Conservation (phyloP, 2,888 invertebrate species). For the Eupeodes latifasciatus region DNA sequence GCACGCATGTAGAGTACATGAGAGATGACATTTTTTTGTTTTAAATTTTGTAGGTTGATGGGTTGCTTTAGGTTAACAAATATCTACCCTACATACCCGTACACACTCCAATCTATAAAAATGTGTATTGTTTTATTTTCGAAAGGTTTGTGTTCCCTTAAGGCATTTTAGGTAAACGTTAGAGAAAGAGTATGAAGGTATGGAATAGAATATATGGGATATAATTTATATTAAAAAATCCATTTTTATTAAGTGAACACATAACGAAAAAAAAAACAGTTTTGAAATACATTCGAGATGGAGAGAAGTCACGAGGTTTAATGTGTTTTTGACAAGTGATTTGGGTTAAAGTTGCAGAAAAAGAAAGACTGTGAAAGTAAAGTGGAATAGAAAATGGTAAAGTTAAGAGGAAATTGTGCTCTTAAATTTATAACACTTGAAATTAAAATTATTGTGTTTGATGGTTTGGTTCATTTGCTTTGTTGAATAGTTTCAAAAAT, state of each 20-base stretch:
- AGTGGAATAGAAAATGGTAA: conserved; percentile 1
- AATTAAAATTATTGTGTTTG: too few species aligned
- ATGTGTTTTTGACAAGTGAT: conserved; percentile 37
- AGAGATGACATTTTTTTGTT: background rate
- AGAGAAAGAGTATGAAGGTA: background rate
- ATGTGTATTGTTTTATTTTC: background rate
- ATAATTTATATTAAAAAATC: conserved; percentile 1
- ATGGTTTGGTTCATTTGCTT: too few species aligned
- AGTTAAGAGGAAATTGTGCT: background rate
- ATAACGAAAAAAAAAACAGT: background rate
- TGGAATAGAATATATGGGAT: too few species aligned
- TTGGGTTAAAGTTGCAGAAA: conserved; percentile 28
- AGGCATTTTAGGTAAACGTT: background rate
- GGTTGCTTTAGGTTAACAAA: background rate
- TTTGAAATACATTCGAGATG: conserved; percentile 20
- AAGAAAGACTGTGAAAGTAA: background rate
- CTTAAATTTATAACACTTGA: background rate
- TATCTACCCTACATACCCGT: too few species aligned
- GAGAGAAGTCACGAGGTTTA: background rate
- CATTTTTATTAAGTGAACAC: conserved; percentile 14
- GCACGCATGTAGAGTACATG: conserved; percentile 31
- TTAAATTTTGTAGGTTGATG: background rate
- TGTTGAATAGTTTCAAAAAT: too few species aligned
- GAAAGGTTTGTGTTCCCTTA: background rate
- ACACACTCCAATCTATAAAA: background rate